Evolutionary conservation across 2,113 vertebrate species (phyloP), one percentile per base, ranked within the genome.

Genomic region (Odocoileus hemionus): DNA sequence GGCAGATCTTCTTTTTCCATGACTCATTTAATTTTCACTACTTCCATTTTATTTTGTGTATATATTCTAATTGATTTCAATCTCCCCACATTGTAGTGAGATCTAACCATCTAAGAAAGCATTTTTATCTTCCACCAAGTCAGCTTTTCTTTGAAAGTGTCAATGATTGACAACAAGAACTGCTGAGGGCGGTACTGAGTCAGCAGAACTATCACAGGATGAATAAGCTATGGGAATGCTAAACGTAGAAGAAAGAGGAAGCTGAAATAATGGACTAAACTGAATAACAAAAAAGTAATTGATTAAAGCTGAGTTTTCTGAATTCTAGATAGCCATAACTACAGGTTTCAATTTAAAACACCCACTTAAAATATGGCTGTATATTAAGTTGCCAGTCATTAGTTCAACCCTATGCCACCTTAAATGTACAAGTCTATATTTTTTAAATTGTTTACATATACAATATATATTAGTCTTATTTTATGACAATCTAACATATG

Each of bases 91-190:
- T 21, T 64, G 25, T 83, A 85, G 30, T 76, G 58, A 47, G 19
- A 83, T 16, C 33, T 89, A 58, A 74, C 83, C 45, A 94, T 11
- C 0, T 0, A 94, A 89, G 60, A 80, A 47, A 36, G 82, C 19
- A n/a, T 91, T 97, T 95, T 94, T 47, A 11, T 6, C 0, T 43
- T 95, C 47, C 17, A 92, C 91, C 79, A 64, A 74, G 94, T 96
- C 94, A 97, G 96, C 57, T 97, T 94, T 96, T 96, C 94, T 91
- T 16, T 7, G n/a, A 70, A 95, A 61, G 19, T 76, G 82, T 67
- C 74, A 82, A 14, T 64, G 98, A 95, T 76, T 94, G 94, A 91
- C 36, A 89, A 91, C 21, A 92, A 96, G 33, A 7, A 67, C 58
- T 97, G 94, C 94, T 95, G n/a, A 7, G 21, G 88, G 80, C 58